Evolutionary conservation across 2,113 vertebrate species (phyloP).

Genomic region (Cyprinodon tularosa): DNA sequence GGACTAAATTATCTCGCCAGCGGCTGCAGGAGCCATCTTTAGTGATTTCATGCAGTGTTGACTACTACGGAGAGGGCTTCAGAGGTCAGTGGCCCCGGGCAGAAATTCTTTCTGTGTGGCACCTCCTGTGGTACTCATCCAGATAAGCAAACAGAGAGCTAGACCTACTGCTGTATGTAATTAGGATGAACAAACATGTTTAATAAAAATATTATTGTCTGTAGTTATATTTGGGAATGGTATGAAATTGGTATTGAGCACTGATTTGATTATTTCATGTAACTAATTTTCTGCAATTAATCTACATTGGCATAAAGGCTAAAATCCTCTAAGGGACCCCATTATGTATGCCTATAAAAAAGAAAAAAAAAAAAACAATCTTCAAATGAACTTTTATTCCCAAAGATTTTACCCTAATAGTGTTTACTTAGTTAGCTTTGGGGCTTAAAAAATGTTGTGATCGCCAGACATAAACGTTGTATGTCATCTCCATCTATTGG

Average conservation of each 20-base stretch:
- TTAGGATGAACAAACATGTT: conserved; percentile 65
- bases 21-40: conserved; percentile 79
- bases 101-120: conserved; percentile 78
- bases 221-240: conserved; percentile 21
- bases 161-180: conserved; percentile 60
- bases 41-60: conserved; percentile 85
- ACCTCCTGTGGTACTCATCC: conserved; percentile 72
- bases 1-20: conserved; percentile 82
- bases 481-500: too few relatives aligned
- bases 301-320: neutral
- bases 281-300: neutral
- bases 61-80: conserved; percentile 78
- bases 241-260: conserved; percentile 16
- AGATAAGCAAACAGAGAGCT: conserved; percentile 68
- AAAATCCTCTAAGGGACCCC: neutral
- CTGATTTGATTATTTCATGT: conserved; percentile 26
- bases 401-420: too few relatives aligned
- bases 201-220: conserved; percentile 34
- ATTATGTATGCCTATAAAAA: too few relatives aligned
- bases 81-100: conserved; percentile 82
- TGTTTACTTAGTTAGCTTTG: too few relatives aligned
- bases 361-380: too few relatives aligned
- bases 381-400: too few relatives aligned
- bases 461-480: too few relatives aligned
- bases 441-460: too few relatives aligned